These are phyloP conservation scores for Trissolcus basalis DNA, from an alignment of 1,140 invertebrate genomes.

Conservation along the genomic window DNA sequence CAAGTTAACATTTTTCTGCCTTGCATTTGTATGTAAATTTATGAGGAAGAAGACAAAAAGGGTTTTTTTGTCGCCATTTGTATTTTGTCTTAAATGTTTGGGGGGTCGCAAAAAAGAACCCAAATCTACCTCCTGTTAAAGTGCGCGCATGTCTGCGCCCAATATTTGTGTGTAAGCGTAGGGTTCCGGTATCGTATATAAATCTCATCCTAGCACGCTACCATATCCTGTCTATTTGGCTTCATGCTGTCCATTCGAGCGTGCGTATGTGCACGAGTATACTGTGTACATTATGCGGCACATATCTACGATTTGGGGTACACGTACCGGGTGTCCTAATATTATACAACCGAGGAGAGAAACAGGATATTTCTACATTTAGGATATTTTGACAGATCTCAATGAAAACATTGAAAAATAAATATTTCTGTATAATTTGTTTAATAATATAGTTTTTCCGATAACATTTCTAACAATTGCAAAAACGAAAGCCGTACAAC, in stretches of 20 bases:
- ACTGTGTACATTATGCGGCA: constrained; percentile 43
- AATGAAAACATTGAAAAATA: too few species aligned
- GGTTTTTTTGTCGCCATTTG: not conserved
- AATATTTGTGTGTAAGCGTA: constrained; percentile 50
- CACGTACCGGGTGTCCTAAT: constrained; percentile 33
- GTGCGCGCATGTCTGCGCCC: constrained; percentile 42
- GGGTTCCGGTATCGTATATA: constrained; percentile 70
- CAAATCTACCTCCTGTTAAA: constrained; percentile 36
- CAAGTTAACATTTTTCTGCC: too few species aligned
- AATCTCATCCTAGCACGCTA: constrained; percentile 68
- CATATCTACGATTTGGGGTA: constrained; percentile 29
- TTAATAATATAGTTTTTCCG: too few species aligned
- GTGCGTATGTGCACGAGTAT: constrained; percentile 40
- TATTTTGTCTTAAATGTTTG: constrained; percentile 16
- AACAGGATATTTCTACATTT: too few species aligned
- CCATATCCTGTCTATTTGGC: constrained; percentile 68
- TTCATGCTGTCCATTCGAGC: constrained; percentile 57
- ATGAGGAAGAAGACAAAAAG: not conserved
- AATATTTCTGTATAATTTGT: too few species aligned
- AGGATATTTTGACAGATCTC: too few species aligned
- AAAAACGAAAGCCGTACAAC: too few species aligned
- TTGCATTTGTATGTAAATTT: too few species aligned
- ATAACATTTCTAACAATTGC: too few species aligned
- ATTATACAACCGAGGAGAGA: not conserved
- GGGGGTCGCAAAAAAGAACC: constrained; percentile 22